Conservation (phyloP, 2,797 vertebrate genomes). For the Galaxias olidus region DNA sequence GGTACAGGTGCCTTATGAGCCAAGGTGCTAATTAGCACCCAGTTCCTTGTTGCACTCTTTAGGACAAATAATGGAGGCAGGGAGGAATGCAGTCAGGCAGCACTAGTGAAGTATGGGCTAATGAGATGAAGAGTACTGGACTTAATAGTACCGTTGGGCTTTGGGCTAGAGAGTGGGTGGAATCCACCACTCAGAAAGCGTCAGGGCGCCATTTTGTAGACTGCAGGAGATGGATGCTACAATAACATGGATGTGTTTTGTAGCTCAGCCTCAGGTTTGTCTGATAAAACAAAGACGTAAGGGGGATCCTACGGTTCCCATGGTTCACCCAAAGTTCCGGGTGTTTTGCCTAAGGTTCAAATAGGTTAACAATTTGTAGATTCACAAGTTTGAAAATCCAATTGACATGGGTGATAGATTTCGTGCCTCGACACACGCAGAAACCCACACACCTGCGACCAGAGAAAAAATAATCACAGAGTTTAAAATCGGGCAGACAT, state of each 20-base stretch:
- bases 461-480: no score
- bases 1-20: constrained; percentile 78
- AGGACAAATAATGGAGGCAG: constrained; percentile 72
- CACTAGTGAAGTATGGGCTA: constrained; percentile 83
- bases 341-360: no score
- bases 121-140: constrained; percentile 78
- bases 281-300: not conserved
- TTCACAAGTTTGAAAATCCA: no score
- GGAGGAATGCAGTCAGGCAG: constrained; percentile 71
- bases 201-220: constrained; percentile 69
- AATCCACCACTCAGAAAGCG: constrained; percentile 80
- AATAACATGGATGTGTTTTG: not conserved
- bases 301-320: no score
- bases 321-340: no score
- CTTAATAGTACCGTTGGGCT: constrained; percentile 85
- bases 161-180: constrained; percentile 84
- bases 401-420: no score
- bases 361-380: no score
- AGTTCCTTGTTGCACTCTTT: constrained; percentile 75
- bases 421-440: no score
- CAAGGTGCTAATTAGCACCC: constrained; percentile 83
- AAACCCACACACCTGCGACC: no score
- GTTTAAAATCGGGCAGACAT: no score
- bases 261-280: not conserved
- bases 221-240: constrained; percentile 81